Evolutionary conservation across 2,113 vertebrate species (phyloP).

Genomic region (Microtus oregoni): DNA sequence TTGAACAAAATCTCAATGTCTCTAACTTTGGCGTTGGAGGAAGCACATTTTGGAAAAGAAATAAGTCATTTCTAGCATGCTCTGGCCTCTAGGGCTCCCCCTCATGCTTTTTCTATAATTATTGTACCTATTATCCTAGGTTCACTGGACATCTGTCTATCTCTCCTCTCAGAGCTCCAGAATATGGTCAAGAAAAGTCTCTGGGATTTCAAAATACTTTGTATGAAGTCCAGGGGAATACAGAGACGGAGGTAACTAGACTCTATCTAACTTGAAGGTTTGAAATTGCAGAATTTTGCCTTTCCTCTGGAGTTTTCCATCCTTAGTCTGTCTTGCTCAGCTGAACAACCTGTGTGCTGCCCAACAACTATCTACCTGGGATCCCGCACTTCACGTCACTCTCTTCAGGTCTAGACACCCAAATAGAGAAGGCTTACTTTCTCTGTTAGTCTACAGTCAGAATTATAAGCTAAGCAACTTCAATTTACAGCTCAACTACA

Average conservation of each 20-base stretch:
- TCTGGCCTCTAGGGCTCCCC: not conserved
- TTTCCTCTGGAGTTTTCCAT: not conserved
- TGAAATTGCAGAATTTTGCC: not conserved
- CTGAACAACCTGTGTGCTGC: not conserved
- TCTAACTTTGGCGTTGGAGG: not conserved
- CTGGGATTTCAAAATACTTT: not conserved
- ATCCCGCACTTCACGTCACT: not conserved
- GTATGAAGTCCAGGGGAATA: not conserved
- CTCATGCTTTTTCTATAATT: not conserved
- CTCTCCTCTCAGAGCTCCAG: not conserved
- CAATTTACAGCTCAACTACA: not conserved
- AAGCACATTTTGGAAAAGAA: not conserved
- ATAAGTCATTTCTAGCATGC: not conserved
- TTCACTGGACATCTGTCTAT: not conserved
- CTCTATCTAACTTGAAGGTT: not conserved
- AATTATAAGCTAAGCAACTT: not conserved
- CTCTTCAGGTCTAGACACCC: not conserved
- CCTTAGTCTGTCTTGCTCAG: not conserved
- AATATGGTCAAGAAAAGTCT: not conserved
- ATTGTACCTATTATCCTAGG: not conserved
- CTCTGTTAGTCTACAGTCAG: not conserved
- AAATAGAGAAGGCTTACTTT: not conserved
- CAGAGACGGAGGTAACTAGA: not conserved
- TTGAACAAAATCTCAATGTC: constrained; percentile 35
- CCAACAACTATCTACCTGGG: not conserved